phyloP scores from a whole-genome alignment of 2,113 vertebrate genomes.

The Symphodus melops region DNA sequence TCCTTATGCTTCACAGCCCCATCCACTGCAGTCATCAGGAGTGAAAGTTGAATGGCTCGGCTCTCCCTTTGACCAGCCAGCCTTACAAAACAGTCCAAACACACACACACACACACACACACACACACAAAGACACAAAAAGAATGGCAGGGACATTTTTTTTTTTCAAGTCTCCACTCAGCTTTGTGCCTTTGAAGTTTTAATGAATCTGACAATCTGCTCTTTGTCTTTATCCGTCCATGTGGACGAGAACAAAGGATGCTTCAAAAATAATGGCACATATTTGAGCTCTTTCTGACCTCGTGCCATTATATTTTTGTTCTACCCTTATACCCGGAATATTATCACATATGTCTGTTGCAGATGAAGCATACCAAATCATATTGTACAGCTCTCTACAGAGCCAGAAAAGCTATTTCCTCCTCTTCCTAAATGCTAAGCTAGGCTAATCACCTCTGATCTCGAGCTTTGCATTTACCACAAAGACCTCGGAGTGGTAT shows the following conservation, averaged over 20 bases:
- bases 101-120: conserved; percentile 1
- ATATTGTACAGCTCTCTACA: background rate
- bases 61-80: conserved; percentile 61
- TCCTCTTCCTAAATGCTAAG: background rate
- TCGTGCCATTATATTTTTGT: conserved; percentile 1
- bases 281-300: conserved; percentile 5
- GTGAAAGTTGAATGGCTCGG: conserved; percentile 47
- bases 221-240: conserved; percentile 33
- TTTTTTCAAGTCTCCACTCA: conserved; percentile 29
- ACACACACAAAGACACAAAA: conserved; percentile 36
- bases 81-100: conserved; percentile 45
- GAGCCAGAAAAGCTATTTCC: background rate
- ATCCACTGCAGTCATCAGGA: conserved; percentile 26
- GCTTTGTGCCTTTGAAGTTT: conserved; percentile 47
- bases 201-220: conserved; percentile 51
- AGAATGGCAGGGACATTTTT: conserved; percentile 53
- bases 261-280: background rate
- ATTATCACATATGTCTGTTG: background rate
- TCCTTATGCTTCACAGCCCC: conserved; percentile 26
- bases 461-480: background rate
- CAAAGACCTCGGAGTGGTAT: background rate
- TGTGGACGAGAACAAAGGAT: conserved; percentile 12
- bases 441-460: background rate
- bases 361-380: background rate
- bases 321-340: background rate